phyloP scores from a whole-genome alignment of 2,888 invertebrate species.

The Xylota sylvarum region DNA sequence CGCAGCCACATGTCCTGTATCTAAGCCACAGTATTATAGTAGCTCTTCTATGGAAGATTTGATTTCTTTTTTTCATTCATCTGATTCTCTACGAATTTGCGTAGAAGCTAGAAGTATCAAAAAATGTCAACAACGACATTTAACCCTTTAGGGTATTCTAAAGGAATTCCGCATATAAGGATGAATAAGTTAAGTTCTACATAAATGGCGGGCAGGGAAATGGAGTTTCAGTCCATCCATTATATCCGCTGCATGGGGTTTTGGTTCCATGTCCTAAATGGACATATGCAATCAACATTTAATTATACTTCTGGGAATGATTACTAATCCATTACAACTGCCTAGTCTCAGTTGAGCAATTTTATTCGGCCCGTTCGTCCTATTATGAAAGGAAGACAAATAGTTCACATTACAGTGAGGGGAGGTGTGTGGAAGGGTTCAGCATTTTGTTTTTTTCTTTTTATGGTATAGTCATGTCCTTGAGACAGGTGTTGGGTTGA shows the following conservation, averaged over 20 bases:
- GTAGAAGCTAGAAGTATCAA: conserved; percentile 5
- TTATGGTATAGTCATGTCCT: neutral
- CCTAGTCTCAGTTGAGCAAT: conserved; percentile 29
- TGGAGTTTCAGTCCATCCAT: neutral
- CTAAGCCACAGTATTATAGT: neutral
- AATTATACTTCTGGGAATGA: conserved; percentile 43
- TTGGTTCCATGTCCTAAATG: conserved; percentile 8
- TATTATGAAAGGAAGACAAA: conserved; percentile 22
- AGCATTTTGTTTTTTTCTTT: neutral
- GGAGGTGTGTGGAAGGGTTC: neutral
- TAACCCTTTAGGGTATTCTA: neutral
- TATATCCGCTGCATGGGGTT: neutral
- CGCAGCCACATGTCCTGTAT: neutral
- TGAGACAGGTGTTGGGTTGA: conserved; percentile 17
- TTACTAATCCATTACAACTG: conserved; percentile 54
- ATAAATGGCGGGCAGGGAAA: conserved; percentile 1
- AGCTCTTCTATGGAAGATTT: neutral
- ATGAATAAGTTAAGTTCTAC: conserved; percentile 2
- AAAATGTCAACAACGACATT: conserved; percentile 1
- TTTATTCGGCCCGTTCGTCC: conserved; percentile 1
- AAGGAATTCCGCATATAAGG: neutral
- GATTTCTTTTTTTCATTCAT: neutral
- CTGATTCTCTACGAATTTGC: conserved; percentile 14
- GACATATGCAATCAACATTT: conserved; percentile 47
- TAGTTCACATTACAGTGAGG: neutral